Conservation (phyloP, 2,888 invertebrate species). For the Spicauda simplicius region DNA sequence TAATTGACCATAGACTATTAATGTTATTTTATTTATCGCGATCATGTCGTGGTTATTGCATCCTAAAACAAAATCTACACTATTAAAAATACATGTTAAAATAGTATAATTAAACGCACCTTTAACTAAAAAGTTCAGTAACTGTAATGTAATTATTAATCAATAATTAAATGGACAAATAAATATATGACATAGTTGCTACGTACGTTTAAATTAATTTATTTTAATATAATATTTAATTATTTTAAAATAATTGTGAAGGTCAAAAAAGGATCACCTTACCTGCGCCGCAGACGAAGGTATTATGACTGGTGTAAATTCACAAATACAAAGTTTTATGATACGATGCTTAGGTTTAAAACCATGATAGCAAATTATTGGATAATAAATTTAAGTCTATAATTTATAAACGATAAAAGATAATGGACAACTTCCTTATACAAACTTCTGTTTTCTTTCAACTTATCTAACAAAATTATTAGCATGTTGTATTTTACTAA, state of each 20-base stretch:
- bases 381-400: neutral
- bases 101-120: too few relatives aligned
- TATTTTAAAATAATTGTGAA: neutral
- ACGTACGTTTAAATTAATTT: neutral
- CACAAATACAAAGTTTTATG: constrained; percentile 1
- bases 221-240: neutral
- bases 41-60: neutral
- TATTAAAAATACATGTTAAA: too few relatives aligned
- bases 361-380: neutral
- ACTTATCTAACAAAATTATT: neutral
- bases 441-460: neutral
- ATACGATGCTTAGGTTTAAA: neutral
- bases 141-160: too few relatives aligned
- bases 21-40: neutral
- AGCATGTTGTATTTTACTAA: neutral
- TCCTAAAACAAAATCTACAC: neutral
- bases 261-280: constrained; percentile 37
- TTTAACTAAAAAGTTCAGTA: too few relatives aligned
- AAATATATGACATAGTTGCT: too few relatives aligned
- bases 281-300: constrained; percentile 53
- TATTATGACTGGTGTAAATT: constrained; percentile 20
- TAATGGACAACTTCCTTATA: neutral
- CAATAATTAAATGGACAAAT: too few relatives aligned
- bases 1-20: neutral
- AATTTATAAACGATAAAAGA: constrained; percentile 2